These are phyloP conservation scores for Eulimnadia texana DNA, from an alignment of 1,140 invertebrate species.

Conservation along the genomic window DNA sequence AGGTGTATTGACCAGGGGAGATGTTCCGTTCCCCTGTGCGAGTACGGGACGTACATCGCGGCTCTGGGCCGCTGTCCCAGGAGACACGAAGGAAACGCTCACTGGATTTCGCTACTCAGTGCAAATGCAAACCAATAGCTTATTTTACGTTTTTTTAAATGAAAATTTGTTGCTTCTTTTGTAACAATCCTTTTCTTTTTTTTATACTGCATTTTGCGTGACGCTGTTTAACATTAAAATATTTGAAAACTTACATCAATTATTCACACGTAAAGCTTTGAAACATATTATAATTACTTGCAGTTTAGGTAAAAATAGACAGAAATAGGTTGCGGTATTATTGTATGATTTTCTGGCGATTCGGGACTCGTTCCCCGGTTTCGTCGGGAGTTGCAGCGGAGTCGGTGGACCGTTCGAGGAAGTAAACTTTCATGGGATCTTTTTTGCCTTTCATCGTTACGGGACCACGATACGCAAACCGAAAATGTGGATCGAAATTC, in stretches of 20 bases:
- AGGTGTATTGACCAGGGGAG: conserved; percentile 18
- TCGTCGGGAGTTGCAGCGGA: not conserved
- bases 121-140: not conserved
- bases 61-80: conserved; percentile 14
- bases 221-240: no score
- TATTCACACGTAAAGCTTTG: no score
- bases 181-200: no score
- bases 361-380: no score
- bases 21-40: conserved; percentile 19
- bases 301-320: no score
- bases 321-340: no score
- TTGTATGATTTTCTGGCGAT: no score
- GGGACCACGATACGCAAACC: conserved; percentile 72
- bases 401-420: conserved; percentile 35
- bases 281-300: no score
- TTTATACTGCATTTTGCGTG: no score
- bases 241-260: no score
- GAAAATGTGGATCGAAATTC: conserved; percentile 71
- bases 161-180: no score
- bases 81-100: conserved; percentile 9
- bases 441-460: conserved; percentile 89
- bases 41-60: conserved; percentile 15
- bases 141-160: no score
- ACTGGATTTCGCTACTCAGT: not conserved
- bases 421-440: conserved; percentile 90